These are phyloP conservation scores for Myioborus miniatus DNA, from an alignment of 2,797 vertebrate species.

Conservation along the genomic window DNA sequence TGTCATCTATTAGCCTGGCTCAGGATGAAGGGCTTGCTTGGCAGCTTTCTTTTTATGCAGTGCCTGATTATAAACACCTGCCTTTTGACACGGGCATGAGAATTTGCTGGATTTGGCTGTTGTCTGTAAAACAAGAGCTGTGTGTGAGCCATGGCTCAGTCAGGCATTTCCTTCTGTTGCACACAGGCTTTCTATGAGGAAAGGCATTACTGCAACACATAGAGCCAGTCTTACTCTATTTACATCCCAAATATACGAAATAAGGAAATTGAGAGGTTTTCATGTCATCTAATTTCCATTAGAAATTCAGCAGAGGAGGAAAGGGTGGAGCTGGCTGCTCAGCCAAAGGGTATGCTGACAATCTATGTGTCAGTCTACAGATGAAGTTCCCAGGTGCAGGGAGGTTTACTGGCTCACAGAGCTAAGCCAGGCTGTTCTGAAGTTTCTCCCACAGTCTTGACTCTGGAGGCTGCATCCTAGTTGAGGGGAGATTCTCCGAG, in stretches of 20 bases:
- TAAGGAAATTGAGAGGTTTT: neutral
- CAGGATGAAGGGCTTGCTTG: neutral
- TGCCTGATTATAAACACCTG: neutral
- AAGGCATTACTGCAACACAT: neutral
- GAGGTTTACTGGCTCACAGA: neutral
- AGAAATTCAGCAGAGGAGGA: neutral
- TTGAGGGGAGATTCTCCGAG: neutral
- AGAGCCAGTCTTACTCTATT: neutral
- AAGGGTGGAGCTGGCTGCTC: neutral
- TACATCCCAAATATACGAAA: neutral
- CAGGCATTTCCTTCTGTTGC: neutral
- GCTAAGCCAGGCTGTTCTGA: neutral
- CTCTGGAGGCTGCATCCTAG: neutral
- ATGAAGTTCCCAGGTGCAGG: neutral
- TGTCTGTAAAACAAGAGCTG: neutral
- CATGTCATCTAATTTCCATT: neutral
- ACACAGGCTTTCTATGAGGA: neutral
- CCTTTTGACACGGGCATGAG: neutral
- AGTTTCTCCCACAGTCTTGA: neutral
- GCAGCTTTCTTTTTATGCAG: neutral
- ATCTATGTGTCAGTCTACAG: neutral
- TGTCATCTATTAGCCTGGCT: neutral
- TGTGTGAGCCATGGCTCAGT: neutral
- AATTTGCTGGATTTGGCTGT: neutral
- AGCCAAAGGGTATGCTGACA: fast-evolving